These are phyloP conservation scores for Scaeva pyrastri DNA, from an alignment of 2,888 invertebrate species.

Conservation along the genomic window DNA sequence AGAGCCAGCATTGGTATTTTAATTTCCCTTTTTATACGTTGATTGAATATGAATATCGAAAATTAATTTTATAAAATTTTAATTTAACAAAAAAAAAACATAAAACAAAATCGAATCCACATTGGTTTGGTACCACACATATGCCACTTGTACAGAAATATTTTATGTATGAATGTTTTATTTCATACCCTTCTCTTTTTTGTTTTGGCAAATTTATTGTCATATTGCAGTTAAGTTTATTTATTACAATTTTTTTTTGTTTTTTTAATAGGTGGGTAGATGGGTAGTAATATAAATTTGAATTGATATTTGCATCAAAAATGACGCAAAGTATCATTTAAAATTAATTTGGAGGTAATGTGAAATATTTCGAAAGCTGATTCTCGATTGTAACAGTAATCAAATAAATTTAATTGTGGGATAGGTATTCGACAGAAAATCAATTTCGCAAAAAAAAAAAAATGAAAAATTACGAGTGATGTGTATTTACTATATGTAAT, in stretches of 20 bases:
- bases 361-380: slow-evolving; percentile 46
- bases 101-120: slow-evolving; percentile 10
- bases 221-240: slow-evolving; percentile 38
- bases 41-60: slow-evolving; percentile 73
- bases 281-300: slow-evolving; percentile 6
- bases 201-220: slow-evolving; percentile 46
- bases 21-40: slow-evolving; percentile 74
- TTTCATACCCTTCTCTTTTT: neutral
- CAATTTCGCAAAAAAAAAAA: neutral
- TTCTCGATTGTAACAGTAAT: slow-evolving; percentile 20
- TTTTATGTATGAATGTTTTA: slow-evolving; percentile 35
- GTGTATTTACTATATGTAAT: too few relatives aligned
- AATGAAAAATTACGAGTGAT: too few relatives aligned
- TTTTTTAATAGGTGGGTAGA: neutral
- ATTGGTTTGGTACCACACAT: neutral
- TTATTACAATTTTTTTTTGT: slow-evolving; percentile 19
- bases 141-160: neutral
- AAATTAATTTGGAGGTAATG: slow-evolving; percentile 25
- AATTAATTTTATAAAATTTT: slow-evolving; percentile 54
- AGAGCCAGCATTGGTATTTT: slow-evolving; percentile 61
- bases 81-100: slow-evolving; percentile 33
- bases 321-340: slow-evolving; percentile 43
- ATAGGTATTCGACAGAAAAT: slow-evolving; percentile 2
- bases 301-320: slow-evolving; percentile 47
- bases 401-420: slow-evolving; percentile 15